Evolutionary conservation across 1,140 invertebrate genomes (phyloP), one percentile per base, ranked within the genome.

Genomic region (Lordiphosa collinella): DNA sequence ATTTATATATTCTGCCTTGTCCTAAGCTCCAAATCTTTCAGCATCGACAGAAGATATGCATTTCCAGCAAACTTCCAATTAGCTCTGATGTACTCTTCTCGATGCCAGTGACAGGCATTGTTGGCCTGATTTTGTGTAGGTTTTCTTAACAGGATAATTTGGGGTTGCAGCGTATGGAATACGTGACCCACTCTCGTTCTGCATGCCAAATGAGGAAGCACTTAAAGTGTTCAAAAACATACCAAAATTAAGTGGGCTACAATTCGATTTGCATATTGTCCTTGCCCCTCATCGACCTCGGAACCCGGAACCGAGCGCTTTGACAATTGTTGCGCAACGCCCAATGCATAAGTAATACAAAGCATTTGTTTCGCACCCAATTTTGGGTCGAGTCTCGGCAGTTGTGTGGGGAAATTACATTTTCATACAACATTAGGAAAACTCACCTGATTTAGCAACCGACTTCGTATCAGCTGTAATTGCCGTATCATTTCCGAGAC

Each of bases 401-500:
- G n/a, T n/a, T n/a, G n/a, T n/a, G n/a, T 12, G 34, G 12, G 1
- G 7, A 37, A 22, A 6, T 35, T 3, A 13, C 16, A 9, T 10
- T 36, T n/a, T n/a, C 9, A 22, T 6, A 5, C 41, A 44, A 1
- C n/a, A 9, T 44, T 44, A n/a, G 22, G 22, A 8, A 3, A 44
- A 31, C 43, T 75, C 44, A 80, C 76, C 70, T 74, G 69, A 37
- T 46, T 55, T 1, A 80, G 59, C 29, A 80, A 50, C 11, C 52
- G 57, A 46, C 58, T 75, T 51, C 58, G 54, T 14, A 80, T 75
- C 3, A 67, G 32, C 11, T 80, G 76, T 34, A 80, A 22, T 36
- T 80, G 66, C 10, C 59, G 58, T 29, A 80, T 71, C 66, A 80
- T 82, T 37, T 75, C 66, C 9, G 73, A 56, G 7, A 82, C 76